phyloP scores from a whole-genome alignment of 1,140 invertebrate species.

The Calephelis nemesis region DNA sequence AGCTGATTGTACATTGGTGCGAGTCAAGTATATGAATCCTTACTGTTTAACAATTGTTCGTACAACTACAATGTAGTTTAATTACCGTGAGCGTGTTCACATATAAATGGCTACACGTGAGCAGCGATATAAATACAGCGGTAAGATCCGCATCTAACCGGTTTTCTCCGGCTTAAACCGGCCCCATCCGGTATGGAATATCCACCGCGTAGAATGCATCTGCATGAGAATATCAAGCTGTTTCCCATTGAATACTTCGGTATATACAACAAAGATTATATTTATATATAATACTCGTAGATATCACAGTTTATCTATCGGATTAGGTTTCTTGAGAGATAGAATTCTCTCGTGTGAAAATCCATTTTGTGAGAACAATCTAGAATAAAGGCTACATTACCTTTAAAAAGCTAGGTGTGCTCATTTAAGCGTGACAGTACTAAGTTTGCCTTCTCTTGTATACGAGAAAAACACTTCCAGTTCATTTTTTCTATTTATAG shows the following conservation, averaged over 20 bases:
- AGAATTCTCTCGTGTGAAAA: conserved; percentile 19
- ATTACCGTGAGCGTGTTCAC: conserved; percentile 25
- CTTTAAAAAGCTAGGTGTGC: no score
- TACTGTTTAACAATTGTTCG: no score
- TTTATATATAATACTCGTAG: not conserved
- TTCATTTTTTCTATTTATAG: no score
- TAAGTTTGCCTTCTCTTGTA: no score
- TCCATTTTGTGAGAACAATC: not conserved
- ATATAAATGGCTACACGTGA: conserved; percentile 15
- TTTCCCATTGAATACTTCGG: conserved; percentile 25
- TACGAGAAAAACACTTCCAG: no score
- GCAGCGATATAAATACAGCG: conserved; percentile 30
- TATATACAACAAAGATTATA: conserved; percentile 15
- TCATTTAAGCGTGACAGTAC: no score
- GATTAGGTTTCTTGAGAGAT: conserved; percentile 9
- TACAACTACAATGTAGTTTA: conserved; percentile 23
- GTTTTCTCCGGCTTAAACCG: conserved; percentile 33
- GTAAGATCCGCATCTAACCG: conserved; percentile 27
- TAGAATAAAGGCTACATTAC: no score
- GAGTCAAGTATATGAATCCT: no score
- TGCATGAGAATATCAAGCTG: conserved; percentile 37
- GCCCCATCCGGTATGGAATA: conserved; percentile 35
- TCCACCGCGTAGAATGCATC: conserved; percentile 34
- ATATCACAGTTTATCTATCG: conserved; percentile 21
- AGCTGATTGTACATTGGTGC: no score